Percentiles rank a stretch among this genome's conserved stretches.
Evolutionary conservation across 2,888 invertebrate genomes (phyloP).

Genomic region (Eutolmus rufibarbis): DNA sequence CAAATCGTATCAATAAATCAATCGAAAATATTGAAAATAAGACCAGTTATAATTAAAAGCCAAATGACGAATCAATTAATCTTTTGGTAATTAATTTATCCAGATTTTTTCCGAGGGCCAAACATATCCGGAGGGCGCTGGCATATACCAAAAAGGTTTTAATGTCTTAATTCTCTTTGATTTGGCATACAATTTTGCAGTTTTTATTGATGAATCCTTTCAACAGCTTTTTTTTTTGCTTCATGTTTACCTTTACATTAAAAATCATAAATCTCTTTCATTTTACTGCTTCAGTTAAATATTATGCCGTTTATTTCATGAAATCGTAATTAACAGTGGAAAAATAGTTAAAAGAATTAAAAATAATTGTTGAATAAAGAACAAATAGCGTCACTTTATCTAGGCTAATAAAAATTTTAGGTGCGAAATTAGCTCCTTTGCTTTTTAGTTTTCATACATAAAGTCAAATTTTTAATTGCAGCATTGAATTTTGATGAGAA

Average conservation of each 20-base stretch:
- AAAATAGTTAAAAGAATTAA: too few species aligned
- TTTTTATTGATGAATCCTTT: background rate
- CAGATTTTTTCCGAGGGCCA: background rate
- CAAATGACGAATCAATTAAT: constrained; percentile 21
- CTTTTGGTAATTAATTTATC: constrained; percentile 10
- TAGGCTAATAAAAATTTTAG: too few species aligned
- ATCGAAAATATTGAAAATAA: background rate
- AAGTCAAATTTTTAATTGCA: too few species aligned
- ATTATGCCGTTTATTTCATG: too few species aligned
- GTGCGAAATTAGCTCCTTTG: too few species aligned
- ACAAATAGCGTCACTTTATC: too few species aligned
- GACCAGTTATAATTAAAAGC: constrained; percentile 10
- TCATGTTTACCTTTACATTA: background rate
- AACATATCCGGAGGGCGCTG: background rate
- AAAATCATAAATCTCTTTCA: background rate
- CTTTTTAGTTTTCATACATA: too few species aligned
- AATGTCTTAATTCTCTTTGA: background rate
- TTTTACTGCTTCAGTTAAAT: too few species aligned
- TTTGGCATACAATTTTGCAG: background rate
- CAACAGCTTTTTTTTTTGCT: background rate
- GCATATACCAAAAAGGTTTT: background rate
- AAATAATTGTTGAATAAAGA: too few species aligned
- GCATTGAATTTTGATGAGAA: too few species aligned
- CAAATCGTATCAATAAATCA: constrained; percentile 34
- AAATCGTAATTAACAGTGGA: too few species aligned